These are phyloP conservation scores for Agonopterix alstromeriana DNA, from an alignment of 2,888 invertebrate genomes.

Conservation along the genomic window DNA sequence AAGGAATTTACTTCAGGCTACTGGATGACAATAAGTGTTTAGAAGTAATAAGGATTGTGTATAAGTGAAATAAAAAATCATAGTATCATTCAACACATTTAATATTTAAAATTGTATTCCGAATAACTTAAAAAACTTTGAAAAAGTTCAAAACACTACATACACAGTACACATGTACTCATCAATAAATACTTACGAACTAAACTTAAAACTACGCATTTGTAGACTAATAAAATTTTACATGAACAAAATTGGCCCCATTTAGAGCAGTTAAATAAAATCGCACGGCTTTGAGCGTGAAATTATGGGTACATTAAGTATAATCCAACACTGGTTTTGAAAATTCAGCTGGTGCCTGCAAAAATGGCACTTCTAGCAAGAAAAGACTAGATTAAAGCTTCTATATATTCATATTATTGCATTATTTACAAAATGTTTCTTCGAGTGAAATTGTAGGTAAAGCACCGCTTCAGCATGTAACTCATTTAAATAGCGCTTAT, in stretches of 20 bases:
- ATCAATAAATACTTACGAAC: constrained; percentile 67
- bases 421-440: constrained; percentile 34
- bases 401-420: constrained; percentile 60
- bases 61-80: too few relatives aligned
- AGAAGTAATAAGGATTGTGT: too few relatives aligned
- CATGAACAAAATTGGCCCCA: constrained; percentile 60
- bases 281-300: constrained; percentile 41
- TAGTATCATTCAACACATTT: constrained; percentile 54
- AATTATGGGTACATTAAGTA: constrained; percentile 5
- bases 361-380: constrained; percentile 61
- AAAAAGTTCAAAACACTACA: constrained; percentile 65
- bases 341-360: constrained; percentile 41
- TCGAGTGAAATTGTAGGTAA: constrained; percentile 5
- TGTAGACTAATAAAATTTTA: constrained; percentile 34
- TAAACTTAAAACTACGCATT: constrained; percentile 44
- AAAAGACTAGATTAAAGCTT: constrained; percentile 75
- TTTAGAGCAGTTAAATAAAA: constrained; percentile 40
- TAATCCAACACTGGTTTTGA: constrained; percentile 37
- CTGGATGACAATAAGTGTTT: too few relatives aligned
- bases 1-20: too few relatives aligned
- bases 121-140: constrained; percentile 73
- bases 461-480: constrained; percentile 44
- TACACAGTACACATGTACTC: constrained; percentile 49
- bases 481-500: constrained; percentile 32
- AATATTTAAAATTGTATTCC: constrained; percentile 59